Conservation (phyloP, 2,888 invertebrate genomes). For the Slavum lentiscoides region DNA sequence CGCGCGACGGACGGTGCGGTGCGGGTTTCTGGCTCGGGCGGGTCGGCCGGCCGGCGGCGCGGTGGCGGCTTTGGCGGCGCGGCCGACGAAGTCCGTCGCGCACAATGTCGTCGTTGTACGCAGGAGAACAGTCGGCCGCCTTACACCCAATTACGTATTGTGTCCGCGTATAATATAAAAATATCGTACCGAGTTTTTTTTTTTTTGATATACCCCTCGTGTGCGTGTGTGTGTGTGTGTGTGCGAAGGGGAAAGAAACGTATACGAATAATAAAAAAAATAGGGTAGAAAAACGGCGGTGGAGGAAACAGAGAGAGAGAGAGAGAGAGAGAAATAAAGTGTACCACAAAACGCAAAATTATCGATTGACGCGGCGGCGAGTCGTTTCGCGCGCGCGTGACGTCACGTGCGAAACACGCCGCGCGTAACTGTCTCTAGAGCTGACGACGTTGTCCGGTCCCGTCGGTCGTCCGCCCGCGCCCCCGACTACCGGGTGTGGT, state of each 20-base stretch:
- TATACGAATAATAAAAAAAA: neutral
- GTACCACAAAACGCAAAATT: conserved; percentile 20
- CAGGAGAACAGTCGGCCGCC: too few species aligned
- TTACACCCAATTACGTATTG: too few species aligned
- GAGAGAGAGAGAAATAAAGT: conserved; percentile 35
- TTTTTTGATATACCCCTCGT: too few species aligned
- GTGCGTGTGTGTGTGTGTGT: too few species aligned
- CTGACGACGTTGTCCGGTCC: neutral
- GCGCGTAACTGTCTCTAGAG: neutral
- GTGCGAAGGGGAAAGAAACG: too few species aligned
- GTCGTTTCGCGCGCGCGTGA: conserved; percentile 52
- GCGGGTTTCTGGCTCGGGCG: neutral
- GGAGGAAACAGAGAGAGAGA: neutral
- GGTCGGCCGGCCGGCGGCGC: neutral
- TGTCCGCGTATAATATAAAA: too few species aligned
- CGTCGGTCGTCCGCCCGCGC: too few species aligned
- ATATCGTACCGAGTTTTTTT: too few species aligned
- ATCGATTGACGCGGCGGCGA: conserved; percentile 54
- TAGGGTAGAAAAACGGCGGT: conserved; percentile 35
- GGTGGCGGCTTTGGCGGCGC: too few species aligned
- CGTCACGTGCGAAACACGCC: conserved; percentile 50
- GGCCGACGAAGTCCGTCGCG: too few species aligned
- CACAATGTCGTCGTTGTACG: too few species aligned
- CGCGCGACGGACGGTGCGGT: neutral
- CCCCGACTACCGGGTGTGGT: neutral